Evolutionary conservation across 2,888 invertebrate species (phyloP), one percentile per base, ranked within the genome.

Genomic region (Leptinotarsa haldemani): DNA sequence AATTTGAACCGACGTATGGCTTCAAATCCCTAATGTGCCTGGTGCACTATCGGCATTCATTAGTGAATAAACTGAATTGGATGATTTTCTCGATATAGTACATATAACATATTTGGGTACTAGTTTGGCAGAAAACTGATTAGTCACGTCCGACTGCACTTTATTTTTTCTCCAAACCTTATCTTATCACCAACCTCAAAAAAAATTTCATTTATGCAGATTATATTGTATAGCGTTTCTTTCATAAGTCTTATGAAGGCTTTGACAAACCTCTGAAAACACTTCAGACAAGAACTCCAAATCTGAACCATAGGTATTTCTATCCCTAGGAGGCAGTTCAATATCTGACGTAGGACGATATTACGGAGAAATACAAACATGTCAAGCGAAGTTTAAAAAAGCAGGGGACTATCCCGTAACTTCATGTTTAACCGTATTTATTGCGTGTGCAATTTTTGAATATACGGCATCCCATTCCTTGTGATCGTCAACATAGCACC

Each of bases 341-440:
- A 65, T 16, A 65, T 18, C 25, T 0, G 18, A 20, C 9, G 12
- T 48, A 25, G 30, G n/a, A n/a, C n/a, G n/a, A n/a, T n/a, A n/a
- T n/a, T n/a, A n/a, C n/a, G n/a, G n/a, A n/a, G n/a, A n/a, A n/a
- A n/a, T n/a, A 40, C 30, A 74, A 25, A 80, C 58, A 47, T 69
- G 70, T 61, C 80, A 1, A 15, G 63, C 77, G 70, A 77, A 80
- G 52, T 58, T 72, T 12, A 77, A 56, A 69, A 75, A 80, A 7
- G 76, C 40, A 13, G 78, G 78, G 5, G 78, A 25, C 58, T 65
- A 73, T 1, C 68, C 71, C 1, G 76, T 78, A 7, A 77, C 75
- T 48, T 80, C 77, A 71, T 77, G 77, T 48, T 73, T 73, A 3
- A 78, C 73, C 20, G 74, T 71, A 7, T 71, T 69, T 4, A 80